Evolutionary conservation across 2,113 vertebrate species (phyloP).

Genomic region (Sclerurus mexicanus): DNA sequence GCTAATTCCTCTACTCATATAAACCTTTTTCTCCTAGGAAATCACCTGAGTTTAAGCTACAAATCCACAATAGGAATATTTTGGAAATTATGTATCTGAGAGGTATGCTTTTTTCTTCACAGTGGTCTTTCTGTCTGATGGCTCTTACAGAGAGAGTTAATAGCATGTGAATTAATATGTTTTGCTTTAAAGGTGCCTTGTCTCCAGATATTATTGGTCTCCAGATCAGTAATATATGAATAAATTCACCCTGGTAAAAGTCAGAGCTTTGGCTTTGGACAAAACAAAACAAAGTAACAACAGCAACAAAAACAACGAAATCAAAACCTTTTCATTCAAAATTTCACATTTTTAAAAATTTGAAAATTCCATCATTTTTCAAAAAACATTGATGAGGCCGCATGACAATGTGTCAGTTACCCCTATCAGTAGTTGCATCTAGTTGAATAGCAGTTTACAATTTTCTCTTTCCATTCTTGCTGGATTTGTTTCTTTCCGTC

Average conservation of each 20-base stretch:
- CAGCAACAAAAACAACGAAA: no score
- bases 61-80: not conserved
- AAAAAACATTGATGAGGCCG: not conserved
- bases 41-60: not conserved
- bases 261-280: not conserved
- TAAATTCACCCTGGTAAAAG: not conserved
- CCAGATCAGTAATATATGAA: not conserved
- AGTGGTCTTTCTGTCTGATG: not conserved
- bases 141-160: not conserved
- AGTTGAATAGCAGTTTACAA: not conserved
- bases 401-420: not conserved
- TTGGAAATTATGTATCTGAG: not conserved
- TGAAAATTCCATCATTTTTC: not conserved
- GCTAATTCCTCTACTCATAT: not conserved
- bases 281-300: not conserved
- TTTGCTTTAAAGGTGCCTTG: not conserved
- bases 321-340: not conserved
- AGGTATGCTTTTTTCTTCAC: not conserved
- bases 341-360: not conserved
- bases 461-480: not conserved
- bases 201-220: not conserved
- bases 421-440: not conserved
- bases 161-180: not conserved
- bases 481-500: not conserved
- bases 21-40: not conserved